Conservation (phyloP, 2,888 invertebrate genomes). For the Patella pellucida region DNA sequence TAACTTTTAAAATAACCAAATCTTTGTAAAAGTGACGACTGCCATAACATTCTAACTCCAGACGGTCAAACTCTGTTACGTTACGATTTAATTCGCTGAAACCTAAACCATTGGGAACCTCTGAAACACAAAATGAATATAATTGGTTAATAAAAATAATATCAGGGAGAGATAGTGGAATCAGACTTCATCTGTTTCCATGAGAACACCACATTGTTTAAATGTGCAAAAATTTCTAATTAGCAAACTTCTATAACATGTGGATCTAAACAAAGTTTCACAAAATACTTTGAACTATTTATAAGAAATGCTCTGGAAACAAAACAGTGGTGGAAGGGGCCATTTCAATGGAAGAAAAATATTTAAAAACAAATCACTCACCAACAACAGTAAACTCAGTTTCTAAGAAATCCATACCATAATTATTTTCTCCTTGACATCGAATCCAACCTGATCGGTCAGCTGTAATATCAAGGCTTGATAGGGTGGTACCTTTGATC, state of each 20-base stretch:
- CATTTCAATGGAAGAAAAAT: not conserved
- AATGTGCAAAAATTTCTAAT: too few relatives aligned
- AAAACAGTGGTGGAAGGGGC: too few relatives aligned
- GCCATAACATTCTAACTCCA: conserved; percentile 36
- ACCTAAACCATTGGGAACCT: conserved; percentile 40
- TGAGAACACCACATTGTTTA: too few relatives aligned
- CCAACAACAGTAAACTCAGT: conserved; percentile 23
- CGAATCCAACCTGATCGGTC: conserved; percentile 23
- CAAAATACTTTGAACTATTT: too few relatives aligned
- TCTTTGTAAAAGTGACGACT: conserved; percentile 44
- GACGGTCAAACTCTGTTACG: conserved; percentile 38
- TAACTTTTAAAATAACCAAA: conserved; percentile 7
- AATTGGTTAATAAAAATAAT: too few relatives aligned
- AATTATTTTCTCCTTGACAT: conserved; percentile 24
- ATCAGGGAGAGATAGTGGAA: too few relatives aligned
- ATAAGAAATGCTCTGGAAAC: too few relatives aligned
- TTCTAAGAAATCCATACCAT: conserved; percentile 17
- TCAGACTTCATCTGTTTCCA: too few relatives aligned
- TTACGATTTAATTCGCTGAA: conserved; percentile 17
- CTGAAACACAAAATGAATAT: conserved; percentile 22
- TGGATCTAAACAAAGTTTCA: too few relatives aligned
- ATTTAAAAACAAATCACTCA: conserved; percentile 8
- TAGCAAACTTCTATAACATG: too few relatives aligned
- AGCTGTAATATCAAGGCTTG: not conserved
- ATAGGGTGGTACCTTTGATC: not conserved